A percentile compares a stretch with the other conserved stretches of the same genome.
Evolutionary conservation across 2,797 vertebrate genomes (phyloP).

Genomic region (Euphonia xanthogaster): DNA sequence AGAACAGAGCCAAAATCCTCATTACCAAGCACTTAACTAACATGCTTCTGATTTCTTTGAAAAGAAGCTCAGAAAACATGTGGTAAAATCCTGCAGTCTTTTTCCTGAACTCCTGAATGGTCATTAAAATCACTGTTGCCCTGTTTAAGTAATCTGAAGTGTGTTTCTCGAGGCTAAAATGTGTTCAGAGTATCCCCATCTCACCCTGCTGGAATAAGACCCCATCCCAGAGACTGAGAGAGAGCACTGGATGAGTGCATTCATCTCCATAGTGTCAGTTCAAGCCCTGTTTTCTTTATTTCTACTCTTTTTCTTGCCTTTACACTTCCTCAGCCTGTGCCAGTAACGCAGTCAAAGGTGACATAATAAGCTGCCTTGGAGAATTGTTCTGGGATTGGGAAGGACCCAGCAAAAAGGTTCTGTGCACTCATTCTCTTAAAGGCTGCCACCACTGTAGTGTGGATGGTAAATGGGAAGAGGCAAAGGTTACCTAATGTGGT

Average conservation of each 20-base stretch:
- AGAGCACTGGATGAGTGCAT: background rate
- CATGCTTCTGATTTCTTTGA: background rate
- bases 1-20: background rate
- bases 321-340: background rate
- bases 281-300: background rate
- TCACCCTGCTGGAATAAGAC: background rate
- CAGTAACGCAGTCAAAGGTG: background rate
- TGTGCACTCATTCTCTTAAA: accelerated
- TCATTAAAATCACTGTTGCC: background rate
- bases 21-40: background rate
- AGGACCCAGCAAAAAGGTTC: background rate
- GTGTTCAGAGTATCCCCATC: background rate
- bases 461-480: background rate
- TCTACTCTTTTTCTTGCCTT: background rate
- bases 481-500: background rate
- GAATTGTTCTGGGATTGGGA: background rate
- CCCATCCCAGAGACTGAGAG: background rate
- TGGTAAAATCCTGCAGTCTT: background rate
- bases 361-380: background rate
- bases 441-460: background rate
- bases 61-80: background rate
- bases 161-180: background rate
- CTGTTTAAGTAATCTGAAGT: background rate
- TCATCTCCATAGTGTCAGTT: background rate
- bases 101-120: background rate